phyloP scores from a whole-genome alignment of 2,113 vertebrate genomes.

The Nansenia antarctica region DNA sequence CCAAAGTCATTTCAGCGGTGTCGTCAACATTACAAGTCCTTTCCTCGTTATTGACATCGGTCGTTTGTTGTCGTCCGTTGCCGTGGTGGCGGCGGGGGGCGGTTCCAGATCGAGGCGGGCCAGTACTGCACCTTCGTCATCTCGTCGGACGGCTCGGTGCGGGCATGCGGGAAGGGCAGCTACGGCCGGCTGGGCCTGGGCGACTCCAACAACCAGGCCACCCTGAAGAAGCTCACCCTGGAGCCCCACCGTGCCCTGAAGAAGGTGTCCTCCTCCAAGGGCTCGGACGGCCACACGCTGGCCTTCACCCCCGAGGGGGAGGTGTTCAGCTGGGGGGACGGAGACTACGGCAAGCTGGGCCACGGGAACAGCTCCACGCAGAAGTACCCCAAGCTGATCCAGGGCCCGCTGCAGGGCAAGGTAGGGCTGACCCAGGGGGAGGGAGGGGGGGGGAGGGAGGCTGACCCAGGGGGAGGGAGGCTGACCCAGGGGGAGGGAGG shows the following conservation, averaged over 20 bases:
- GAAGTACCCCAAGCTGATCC: slow-evolving; percentile 82
- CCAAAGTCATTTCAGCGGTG: no score
- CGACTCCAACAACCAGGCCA: slow-evolving; percentile 82
- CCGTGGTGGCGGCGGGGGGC: no score
- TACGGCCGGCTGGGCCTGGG: slow-evolving; percentile 80
- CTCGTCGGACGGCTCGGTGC: slow-evolving; percentile 76
- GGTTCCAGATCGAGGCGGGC: slow-evolving; percentile 77
- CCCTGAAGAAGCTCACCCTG: slow-evolving; percentile 80
- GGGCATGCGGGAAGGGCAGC: slow-evolving; percentile 81
- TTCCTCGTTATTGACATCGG: no score
- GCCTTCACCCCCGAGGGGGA: slow-evolving; percentile 81
- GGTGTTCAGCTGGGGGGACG: slow-evolving; percentile 83
- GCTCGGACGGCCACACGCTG: slow-evolving; percentile 81
- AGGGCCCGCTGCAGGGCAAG: slow-evolving; percentile 80
- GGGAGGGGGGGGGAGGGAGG: no score
- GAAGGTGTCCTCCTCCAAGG: slow-evolving; percentile 82
- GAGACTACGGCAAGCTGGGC: slow-evolving; percentile 82
- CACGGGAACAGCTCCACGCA: slow-evolving; percentile 84
- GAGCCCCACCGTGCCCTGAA: slow-evolving; percentile 78
- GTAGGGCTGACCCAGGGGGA: slow-evolving; percentile 59
- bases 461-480: no score
- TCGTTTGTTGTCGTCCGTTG: no score
- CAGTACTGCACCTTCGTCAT: slow-evolving; percentile 84
- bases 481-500: no score
- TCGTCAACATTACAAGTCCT: no score